phyloP scores from a whole-genome alignment of 2,888 invertebrate genomes.

The Hemistola chrysoprasaria region DNA sequence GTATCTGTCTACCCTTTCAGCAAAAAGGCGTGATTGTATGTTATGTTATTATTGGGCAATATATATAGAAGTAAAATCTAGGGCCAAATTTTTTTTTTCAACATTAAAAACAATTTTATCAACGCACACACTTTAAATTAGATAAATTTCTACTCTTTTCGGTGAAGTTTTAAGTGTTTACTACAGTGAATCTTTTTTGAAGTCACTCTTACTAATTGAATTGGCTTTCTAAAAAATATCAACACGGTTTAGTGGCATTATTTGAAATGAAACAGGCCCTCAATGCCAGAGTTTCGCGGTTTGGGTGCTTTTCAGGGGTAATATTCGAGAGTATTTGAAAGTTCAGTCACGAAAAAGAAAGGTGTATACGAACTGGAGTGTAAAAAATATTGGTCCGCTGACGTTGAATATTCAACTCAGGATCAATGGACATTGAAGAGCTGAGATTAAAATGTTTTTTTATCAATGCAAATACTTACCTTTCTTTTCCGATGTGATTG shows the following conservation, averaged over 20 bases:
- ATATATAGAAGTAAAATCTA: no score
- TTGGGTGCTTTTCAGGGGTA: slow-evolving; percentile 34
- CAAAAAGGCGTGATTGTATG: no score
- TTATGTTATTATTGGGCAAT: no score
- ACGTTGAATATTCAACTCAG: slow-evolving; percentile 45
- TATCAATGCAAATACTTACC: slow-evolving; percentile 18
- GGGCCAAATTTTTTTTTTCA: no score
- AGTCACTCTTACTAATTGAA: slow-evolving; percentile 15
- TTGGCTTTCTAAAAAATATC: slow-evolving; percentile 18
- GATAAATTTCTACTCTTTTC: no score
- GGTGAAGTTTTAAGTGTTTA: no score
- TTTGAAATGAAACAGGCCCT: slow-evolving; percentile 21
- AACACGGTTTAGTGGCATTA: slow-evolving; percentile 21
- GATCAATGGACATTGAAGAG: slow-evolving; percentile 42
- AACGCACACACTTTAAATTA: no score
- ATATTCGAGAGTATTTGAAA: slow-evolving; percentile 39
- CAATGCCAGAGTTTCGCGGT: slow-evolving; percentile 18
- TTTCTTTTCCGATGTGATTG: slow-evolving; percentile 7
- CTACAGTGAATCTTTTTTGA: slow-evolving; percentile 1
- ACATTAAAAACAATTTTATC: no score
- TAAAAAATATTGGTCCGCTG: slow-evolving; percentile 48
- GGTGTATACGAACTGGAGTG: slow-evolving; percentile 47
- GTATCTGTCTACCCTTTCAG: no score
- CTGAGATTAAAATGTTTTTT: slow-evolving; percentile 39
- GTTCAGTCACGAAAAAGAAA: slow-evolving; percentile 51